Evolutionary conservation across 2,113 vertebrate genomes (phyloP), one percentile per base, ranked within the genome.

Genomic region (Oncorhynchus mykiss): DNA sequence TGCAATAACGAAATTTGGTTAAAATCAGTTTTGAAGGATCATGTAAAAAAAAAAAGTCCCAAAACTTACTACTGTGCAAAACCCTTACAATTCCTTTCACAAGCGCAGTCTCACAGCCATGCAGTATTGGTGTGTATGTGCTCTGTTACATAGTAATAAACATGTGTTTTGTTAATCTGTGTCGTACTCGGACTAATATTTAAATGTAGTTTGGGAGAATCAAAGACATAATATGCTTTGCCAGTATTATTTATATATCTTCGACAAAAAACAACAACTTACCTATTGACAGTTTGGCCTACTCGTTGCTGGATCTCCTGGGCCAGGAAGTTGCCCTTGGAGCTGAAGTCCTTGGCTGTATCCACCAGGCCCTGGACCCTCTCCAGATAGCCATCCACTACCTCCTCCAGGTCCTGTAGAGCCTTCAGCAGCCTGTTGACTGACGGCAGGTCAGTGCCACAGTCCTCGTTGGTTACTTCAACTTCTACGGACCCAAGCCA

Each of bases 331-430:
- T 93, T 94, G 2, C 93, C 93, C 83, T 95, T 88, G n/a, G 70
- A 84, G 18, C 88, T 78, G 72, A 95, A 92, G 1, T 84, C 86
- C 78, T 91, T 93, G 3, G 91, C 90, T 24, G 91, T 93, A 70
- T 90, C 80, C 72, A 94, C 67, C 71, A 97, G 89, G 25, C 77
- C 88, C 91, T 94, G 91, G 1, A 1, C 84, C 7, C 88, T 71
- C 60, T 94, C 88, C 3, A 86, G 80, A 24, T 93, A 94, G 13
- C 88, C 87, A 67, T 90, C 83, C 79, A 95, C 81, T 14, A 92
- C 88, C 81, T 94, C 93, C 82, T 97, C 96, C 79, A 97, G 74
- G 2, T 92, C 93, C 45, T 91, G 90, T 77, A 95, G 94, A 20
- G 90, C 85, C 74, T 93, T 94, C 74, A 97, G 89, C 57, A 95